These are phyloP conservation scores for Lasioglossum lativentre DNA, from an alignment of 2,888 invertebrate genomes.

Conservation along the genomic window DNA sequence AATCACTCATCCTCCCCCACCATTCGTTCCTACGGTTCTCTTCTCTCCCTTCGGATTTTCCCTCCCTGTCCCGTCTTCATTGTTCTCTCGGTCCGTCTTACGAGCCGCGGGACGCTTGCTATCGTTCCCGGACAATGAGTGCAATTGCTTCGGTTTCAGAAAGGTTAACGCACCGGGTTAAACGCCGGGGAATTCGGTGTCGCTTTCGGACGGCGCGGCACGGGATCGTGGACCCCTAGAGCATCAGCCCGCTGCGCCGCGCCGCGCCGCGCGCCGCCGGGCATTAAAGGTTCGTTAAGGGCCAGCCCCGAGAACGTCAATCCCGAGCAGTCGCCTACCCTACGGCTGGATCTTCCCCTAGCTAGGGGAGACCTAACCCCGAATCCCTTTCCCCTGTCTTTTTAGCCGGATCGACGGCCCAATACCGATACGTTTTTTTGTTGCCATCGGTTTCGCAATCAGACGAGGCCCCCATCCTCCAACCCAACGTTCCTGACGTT, in stretches of 20 bases:
- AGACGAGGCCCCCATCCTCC: constrained; percentile 7
- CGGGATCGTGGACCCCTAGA: constrained; percentile 62
- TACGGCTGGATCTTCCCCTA: constrained; percentile 27
- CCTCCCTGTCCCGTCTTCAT: constrained; percentile 28
- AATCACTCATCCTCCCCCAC: constrained; percentile 69
- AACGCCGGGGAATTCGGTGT: constrained; percentile 82
- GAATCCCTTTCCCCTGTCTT: constrained; percentile 19
- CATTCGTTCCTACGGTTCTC: neutral
- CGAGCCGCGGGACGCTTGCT: constrained; percentile 33
- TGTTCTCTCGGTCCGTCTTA: constrained; percentile 32
- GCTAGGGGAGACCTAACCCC: neutral
- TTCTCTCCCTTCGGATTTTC: constrained; percentile 26
- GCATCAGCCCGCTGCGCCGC: constrained; percentile 52
- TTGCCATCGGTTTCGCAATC: constrained; percentile 35
- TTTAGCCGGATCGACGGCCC: constrained; percentile 16
- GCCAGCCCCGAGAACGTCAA: constrained; percentile 45
- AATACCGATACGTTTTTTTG: constrained; percentile 31
- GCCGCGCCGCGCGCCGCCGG: constrained; percentile 40
- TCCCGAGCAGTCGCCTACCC: constrained; percentile 19
- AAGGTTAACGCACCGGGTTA: constrained; percentile 83
- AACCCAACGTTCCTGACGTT: neutral
- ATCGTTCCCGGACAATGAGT: constrained; percentile 77
- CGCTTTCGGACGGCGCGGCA: constrained; percentile 73
- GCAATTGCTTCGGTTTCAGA: constrained; percentile 82
- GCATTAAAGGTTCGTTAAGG: constrained; percentile 74